Evolutionary conservation across 2,797 vertebrate species (phyloP), one percentile per base, ranked within the genome.

Genomic region (Oreortyx pictus): DNA sequence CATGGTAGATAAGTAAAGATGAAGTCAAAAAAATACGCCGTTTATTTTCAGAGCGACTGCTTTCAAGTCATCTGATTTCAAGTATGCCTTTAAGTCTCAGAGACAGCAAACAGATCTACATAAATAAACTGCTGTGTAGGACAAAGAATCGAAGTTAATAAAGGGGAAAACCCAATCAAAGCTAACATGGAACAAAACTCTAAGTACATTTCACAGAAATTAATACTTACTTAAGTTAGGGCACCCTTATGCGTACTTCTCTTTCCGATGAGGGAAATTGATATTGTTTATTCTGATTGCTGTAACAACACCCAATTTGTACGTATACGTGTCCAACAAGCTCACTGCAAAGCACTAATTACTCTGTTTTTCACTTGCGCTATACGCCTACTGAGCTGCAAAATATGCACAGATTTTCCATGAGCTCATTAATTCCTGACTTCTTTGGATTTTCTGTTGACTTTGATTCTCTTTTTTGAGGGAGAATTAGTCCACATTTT

Each of bases 371-470:
- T 56, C 52, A 74, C 27, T 80, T 86, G 87, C 0, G 0, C 11
- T 39, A 54, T 52, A 64, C 10, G 62, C 39, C 27, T 79, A 81
- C 35, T 44, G 80, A 68, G 37, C 47, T 60, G 73, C 60, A 92
- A 88, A 89, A 16, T 7, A 76, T 2, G 5, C 66, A 75, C 11
- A 57, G 35, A 56, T 76, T 91, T 96, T 89, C 92, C 90, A 87
- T 49, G 11, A 87, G 72, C 31, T 87, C 72, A 86, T 27, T 39
- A 6, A n/a, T 46, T 78, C 25, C 56, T 49, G 31, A 44, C 33
- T 35, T 90, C 15, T 70, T 44, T 7, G 2, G 3, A 49, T 88
- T 65, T 82, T 60, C 50, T 56, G 16, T n/a, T 80, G 76, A 66
- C 54, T 81, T 14, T 14, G 9, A 67, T 54, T 84, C 20, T 15